These are phyloP conservation scores for Anolis carolinensis DNA, from an alignment of 2,113 vertebrate genomes.

Conservation along the genomic window DNA sequence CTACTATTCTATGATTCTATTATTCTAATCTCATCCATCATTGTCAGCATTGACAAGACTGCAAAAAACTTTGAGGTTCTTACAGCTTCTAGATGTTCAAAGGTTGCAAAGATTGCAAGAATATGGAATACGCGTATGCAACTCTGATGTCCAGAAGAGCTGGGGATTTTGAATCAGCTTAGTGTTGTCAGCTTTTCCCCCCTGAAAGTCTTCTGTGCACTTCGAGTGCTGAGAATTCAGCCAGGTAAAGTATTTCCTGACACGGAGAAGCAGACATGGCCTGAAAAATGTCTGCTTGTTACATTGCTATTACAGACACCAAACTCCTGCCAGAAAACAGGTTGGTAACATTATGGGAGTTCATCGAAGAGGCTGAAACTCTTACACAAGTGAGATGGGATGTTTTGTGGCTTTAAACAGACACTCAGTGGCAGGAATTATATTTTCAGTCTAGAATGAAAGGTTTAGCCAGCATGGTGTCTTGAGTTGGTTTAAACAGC, in stretches of 20 bases:
- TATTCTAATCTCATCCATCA: not conserved
- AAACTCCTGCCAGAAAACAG: not conserved
- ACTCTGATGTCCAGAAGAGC: not conserved
- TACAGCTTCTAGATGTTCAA: not conserved
- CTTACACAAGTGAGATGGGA: not conserved
- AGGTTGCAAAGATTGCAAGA: not conserved
- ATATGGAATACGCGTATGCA: not conserved
- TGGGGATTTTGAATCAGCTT: not conserved
- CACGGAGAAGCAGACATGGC: not conserved
- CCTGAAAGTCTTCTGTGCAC: not conserved
- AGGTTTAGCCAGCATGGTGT: no score
- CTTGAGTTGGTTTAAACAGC: no score
- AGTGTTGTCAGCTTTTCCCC: not conserved
- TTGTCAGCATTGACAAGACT: not conserved
- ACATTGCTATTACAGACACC: not conserved
- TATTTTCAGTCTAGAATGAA: not conserved
- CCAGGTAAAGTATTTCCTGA: not conserved
- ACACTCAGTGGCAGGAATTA: not conserved
- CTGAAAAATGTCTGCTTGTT: not conserved
- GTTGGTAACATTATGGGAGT: not conserved
- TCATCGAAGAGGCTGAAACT: not conserved
- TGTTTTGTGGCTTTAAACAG: not conserved
- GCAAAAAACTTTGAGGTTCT: constrained; percentile 11
- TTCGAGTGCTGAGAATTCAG: not conserved
- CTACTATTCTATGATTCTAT: no score